Percentiles rank a stretch among this genome's conserved stretches.
phyloP scores from a whole-genome alignment of 2,888 invertebrate species.

The Chymomyza procnemis region DNA sequence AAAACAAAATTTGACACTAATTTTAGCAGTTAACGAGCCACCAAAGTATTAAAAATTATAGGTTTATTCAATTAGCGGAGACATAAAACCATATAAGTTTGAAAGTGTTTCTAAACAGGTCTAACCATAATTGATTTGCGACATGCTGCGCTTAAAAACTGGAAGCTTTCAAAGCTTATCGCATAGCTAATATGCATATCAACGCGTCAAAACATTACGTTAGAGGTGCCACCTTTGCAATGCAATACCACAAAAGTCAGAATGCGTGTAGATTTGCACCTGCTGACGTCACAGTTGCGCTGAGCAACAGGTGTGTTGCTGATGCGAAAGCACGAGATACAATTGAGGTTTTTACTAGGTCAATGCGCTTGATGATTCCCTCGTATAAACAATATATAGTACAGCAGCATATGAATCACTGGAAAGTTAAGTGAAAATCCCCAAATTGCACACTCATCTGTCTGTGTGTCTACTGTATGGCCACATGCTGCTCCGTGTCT shows the following conservation, averaged over 20 bases:
- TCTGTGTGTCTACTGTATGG: no score
- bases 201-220: neutral
- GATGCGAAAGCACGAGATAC: neutral
- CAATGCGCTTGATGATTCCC: conserved; percentile 7
- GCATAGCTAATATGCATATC: neutral
- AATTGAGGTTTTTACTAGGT: neutral
- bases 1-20: conserved; percentile 16
- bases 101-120: conserved; percentile 33
- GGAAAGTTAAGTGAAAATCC: conserved; percentile 31
- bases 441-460: conserved; percentile 18
- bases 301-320: conserved; percentile 17
- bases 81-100: conserved; percentile 27
- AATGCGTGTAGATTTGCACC: neutral
- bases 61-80: conserved; percentile 34
- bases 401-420: conserved; percentile 28
- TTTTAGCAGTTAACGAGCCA: conserved; percentile 47
- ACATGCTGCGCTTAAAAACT: conserved; percentile 7
- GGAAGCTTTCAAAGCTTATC: neutral
- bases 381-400: neutral
- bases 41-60: conserved; percentile 11
- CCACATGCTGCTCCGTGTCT: conserved; percentile 1
- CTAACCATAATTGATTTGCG: conserved; percentile 3
- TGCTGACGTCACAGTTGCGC: conserved; percentile 14
- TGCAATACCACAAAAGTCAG: neutral
- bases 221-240: neutral